Evolutionary conservation across 2,888 invertebrate species (phyloP).

Genomic region (Tanypteryx hageni): DNA sequence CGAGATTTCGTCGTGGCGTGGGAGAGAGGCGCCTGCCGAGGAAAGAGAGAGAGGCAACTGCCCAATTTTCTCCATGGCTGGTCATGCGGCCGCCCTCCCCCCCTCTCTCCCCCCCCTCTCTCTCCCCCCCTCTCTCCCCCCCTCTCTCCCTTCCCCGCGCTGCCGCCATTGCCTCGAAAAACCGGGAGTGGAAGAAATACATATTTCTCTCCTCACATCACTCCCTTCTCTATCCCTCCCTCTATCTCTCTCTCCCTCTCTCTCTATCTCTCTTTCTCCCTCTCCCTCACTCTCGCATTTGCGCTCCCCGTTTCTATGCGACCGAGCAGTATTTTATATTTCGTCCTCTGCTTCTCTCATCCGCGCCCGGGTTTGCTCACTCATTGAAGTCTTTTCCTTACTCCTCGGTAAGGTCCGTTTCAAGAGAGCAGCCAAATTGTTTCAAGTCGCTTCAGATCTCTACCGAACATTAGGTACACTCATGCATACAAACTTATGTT

Average conservation of each 20-base stretch:
- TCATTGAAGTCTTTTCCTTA: neutral
- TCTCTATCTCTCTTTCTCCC: no score
- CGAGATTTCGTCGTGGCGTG: slow-evolving; percentile 15
- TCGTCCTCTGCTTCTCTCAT: neutral
- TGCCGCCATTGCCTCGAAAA: no score
- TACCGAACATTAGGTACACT: neutral
- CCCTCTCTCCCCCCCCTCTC: neutral
- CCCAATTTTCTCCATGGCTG: slow-evolving; percentile 58
- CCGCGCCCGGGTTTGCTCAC: neutral
- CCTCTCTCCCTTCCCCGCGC: neutral
- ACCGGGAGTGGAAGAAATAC: neutral
- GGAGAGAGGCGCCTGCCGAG: slow-evolving; percentile 1
- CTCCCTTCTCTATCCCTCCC: neutral
- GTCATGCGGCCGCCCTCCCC: slow-evolving; percentile 38
- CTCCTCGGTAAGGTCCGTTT: neutral
- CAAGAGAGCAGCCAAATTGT: neutral
- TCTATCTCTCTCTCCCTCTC: neutral
- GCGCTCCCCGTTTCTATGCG: neutral
- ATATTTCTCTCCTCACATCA: neutral
- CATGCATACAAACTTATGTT: no score
- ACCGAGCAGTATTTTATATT: neutral
- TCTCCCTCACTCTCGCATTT: neutral
- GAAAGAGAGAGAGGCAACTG: slow-evolving; percentile 33
- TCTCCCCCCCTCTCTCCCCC: neutral
- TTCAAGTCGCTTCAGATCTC: neutral